Percentiles rank a stretch among this genome's conserved stretches.
These are phyloP conservation scores for Semaprochilodus insignis DNA, from an alignment of 2,797 vertebrate species.

Conservation along the genomic window DNA sequence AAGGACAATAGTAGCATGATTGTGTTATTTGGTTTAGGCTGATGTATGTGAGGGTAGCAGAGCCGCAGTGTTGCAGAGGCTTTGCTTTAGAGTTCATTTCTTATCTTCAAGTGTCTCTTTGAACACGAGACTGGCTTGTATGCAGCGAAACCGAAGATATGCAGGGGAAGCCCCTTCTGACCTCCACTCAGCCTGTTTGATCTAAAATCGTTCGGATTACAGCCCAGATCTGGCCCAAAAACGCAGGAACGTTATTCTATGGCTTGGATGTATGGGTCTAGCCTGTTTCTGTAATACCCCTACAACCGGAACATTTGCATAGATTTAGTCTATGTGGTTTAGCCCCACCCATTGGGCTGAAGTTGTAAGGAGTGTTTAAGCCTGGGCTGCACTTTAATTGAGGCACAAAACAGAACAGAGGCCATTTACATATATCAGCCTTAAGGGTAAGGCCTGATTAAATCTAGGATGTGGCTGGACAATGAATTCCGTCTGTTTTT, in stretches of 20 bases:
- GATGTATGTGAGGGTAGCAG: constrained; percentile 10
- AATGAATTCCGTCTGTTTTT: too few relatives aligned
- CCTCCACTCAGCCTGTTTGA: background rate
- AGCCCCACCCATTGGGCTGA: background rate
- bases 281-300: too few relatives aligned
- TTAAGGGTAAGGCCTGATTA: too few relatives aligned
- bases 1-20: constrained; percentile 36
- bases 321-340: too few relatives aligned
- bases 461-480: too few relatives aligned
- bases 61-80: background rate
- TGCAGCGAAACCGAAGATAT: background rate
- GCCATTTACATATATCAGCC: background rate
- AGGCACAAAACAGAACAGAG: background rate
- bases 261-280: too few relatives aligned
- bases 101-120: constrained; percentile 22
- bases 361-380: background rate
- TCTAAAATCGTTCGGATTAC: background rate
- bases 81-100: constrained; percentile 18
- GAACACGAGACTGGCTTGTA: background rate
- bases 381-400: background rate
- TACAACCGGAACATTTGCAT: too few relatives aligned
- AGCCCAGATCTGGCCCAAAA: background rate
- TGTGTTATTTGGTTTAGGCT: background rate
- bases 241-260: too few relatives aligned
- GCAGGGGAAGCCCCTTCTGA: background rate